Base-by-base conservation (phyloP, 2,797 vertebrate genomes). In the Todus mexicanus region DNA sequence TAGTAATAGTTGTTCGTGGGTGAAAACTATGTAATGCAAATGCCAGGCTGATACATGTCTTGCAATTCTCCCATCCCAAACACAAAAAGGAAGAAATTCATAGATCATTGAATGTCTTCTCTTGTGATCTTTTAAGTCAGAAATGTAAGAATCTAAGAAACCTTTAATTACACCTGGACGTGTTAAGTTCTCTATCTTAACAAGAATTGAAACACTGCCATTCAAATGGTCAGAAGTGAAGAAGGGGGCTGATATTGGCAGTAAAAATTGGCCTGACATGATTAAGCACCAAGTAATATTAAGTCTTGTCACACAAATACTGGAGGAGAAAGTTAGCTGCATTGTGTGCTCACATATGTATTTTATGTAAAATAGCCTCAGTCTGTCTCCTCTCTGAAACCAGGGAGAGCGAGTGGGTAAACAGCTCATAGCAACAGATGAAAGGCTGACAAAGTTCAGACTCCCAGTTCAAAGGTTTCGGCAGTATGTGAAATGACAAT, bases 81-180 rank as follows among this genome's bases (percentile, higher is more conserved):
- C 19, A 65, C 85, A 63, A 72, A 80, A 56, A 73, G 47, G n/a
- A 75, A 70, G 26, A 54, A 57, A 45, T 70, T 92, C 23, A 33
- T 61, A 80, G 72, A 69, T 63, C 11, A 54, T 9, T 5, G 22
- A 59, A 40, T 74, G 61, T 90, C 81, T 63, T 84, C 53, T 19
- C 31, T 59, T 29, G 13, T 25, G 7, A 40, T 75, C 60, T 94
- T 95, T 60, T 90, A 76, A 27, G 87, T 27, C 3, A 45, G 65
- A 69, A 92, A 63, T 94, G 85, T 86, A 84, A 95, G 93, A 89
- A 66, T 20, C 10, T 77, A 81, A 94, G 93, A 95, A 96, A 96
- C 50, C 80, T 2, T 53, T 92, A 86, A 79, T 85, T 78, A 45
- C 51, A 73, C n/a, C 61, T 78, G 66, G 42, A 57, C 4, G 0